Conservation (phyloP, 2,888 invertebrate species). For the Subacronicta megacephala region DNA sequence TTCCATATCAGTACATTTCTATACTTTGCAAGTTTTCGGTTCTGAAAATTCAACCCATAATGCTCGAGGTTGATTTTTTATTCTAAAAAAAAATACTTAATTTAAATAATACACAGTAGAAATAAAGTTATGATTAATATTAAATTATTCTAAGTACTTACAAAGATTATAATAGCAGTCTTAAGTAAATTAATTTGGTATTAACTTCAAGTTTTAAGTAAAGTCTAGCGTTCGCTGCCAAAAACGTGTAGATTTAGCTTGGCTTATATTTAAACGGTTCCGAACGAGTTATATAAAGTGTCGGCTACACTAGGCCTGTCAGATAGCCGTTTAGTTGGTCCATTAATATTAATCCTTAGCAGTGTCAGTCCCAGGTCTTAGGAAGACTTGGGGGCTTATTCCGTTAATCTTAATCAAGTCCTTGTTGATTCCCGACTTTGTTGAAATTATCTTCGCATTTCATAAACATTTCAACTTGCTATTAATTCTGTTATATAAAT, state of each 20-base stretch:
- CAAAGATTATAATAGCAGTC: too few species aligned
- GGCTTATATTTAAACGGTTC: constrained; percentile 27
- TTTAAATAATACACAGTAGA: too few species aligned
- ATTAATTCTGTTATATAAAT: constrained; percentile 20
- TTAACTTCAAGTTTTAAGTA: background rate
- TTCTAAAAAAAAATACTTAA: too few species aligned
- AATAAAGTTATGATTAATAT: too few species aligned
- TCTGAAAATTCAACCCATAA: too few species aligned
- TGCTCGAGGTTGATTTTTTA: too few species aligned
- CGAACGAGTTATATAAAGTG: constrained; percentile 43
- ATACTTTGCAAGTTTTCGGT: too few species aligned
- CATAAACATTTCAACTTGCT: constrained; percentile 35
- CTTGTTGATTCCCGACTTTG: constrained; percentile 67
- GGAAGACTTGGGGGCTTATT: constrained; percentile 63
- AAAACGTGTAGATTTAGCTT: constrained; percentile 16
- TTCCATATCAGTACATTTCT: too few species aligned
- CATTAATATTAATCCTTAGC: constrained; percentile 68
- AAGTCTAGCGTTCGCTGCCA: constrained; percentile 1
- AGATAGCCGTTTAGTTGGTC: constrained; percentile 63
- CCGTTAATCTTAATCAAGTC: constrained; percentile 74
- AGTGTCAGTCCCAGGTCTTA: constrained; percentile 61
- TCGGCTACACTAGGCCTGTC: constrained; percentile 38
- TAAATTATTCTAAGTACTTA: too few species aligned
- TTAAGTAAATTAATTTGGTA: too few species aligned
- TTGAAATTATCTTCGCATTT: constrained; percentile 49